A percentile compares a stretch with the other conserved stretches of the same genome.
Evolutionary conservation across 2,113 vertebrate genomes (phyloP).

Genomic region (Mesoclemmys tuberculata): DNA sequence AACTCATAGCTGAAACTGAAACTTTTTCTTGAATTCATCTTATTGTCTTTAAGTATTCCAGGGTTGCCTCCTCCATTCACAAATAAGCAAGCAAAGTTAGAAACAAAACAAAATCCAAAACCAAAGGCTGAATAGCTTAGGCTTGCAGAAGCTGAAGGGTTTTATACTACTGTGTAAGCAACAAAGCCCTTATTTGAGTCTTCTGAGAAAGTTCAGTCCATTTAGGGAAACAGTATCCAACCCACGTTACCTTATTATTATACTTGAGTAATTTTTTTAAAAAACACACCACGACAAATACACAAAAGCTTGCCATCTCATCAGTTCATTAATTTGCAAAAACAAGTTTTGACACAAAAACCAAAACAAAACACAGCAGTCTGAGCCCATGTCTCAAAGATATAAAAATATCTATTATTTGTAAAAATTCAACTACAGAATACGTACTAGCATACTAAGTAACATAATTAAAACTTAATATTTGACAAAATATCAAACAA

Average conservation of each 20-base stretch:
- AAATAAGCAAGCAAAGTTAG: background rate
- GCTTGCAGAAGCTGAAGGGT: too few relatives aligned
- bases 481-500: background rate
- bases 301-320: too few relatives aligned
- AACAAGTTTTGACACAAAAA: background rate
- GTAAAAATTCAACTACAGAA: background rate
- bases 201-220: too few relatives aligned
- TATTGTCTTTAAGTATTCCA: too few relatives aligned
- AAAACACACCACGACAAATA: too few relatives aligned
- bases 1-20: background rate
- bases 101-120: background rate
- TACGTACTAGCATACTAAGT: background rate
- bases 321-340: too few relatives aligned
- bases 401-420: background rate
- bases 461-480: background rate
- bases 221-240: too few relatives aligned
- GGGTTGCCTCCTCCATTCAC: too few relatives aligned
- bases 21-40: background rate
- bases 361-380: background rate
- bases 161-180: background rate
- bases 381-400: background rate
- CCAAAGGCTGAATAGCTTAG: background rate
- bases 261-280: too few relatives aligned
- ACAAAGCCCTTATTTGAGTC: background rate
- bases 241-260: too few relatives aligned